Evolutionary conservation across 2,797 vertebrate species (phyloP).

Genomic region (Alfaro cultratus): DNA sequence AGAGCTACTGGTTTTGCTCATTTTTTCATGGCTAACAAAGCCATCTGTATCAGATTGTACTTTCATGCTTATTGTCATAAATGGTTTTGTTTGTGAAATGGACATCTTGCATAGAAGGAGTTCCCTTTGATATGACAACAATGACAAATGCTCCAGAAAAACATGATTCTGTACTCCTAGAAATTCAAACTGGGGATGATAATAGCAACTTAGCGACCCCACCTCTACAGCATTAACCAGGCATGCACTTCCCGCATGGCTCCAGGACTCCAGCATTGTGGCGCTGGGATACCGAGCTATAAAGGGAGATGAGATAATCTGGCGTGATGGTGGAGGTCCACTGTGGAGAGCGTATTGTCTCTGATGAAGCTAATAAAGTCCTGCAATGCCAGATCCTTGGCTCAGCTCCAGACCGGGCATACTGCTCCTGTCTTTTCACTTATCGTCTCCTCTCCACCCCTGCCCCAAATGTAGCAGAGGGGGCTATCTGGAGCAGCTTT

Average conservation of each 20-base stretch:
- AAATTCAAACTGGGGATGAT: slow-evolving; percentile 14
- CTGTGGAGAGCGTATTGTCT: slow-evolving; percentile 77
- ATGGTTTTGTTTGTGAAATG: slow-evolving; percentile 3
- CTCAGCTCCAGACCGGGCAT: slow-evolving; percentile 71
- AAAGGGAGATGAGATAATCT: slow-evolving; percentile 79
- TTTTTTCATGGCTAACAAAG: not conserved
- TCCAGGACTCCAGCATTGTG: slow-evolving; percentile 62
- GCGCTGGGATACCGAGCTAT: slow-evolving; percentile 61
- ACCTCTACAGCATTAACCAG: slow-evolving; percentile 34
- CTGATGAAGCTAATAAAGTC: slow-evolving; percentile 80
- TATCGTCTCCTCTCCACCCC: slow-evolving; percentile 67
- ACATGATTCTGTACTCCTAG: not conserved
- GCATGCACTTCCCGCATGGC: slow-evolving; percentile 59
- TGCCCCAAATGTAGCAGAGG: slow-evolving; percentile 68
- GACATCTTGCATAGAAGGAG: slow-evolving; percentile 7
- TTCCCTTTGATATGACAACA: slow-evolving; percentile 12
- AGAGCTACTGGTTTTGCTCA: not conserved
- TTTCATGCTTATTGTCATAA: not conserved
- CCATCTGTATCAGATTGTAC: not conserved
- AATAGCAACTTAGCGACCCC: slow-evolving; percentile 10
- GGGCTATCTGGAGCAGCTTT: slow-evolving; percentile 81
- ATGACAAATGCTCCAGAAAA: not conserved
- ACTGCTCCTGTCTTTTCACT: slow-evolving; percentile 75
- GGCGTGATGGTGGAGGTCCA: slow-evolving; percentile 63
- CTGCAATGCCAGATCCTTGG: slow-evolving; percentile 75